Conservation (phyloP, 2,888 invertebrate genomes). For the Oxyscelio sp. region DNA sequence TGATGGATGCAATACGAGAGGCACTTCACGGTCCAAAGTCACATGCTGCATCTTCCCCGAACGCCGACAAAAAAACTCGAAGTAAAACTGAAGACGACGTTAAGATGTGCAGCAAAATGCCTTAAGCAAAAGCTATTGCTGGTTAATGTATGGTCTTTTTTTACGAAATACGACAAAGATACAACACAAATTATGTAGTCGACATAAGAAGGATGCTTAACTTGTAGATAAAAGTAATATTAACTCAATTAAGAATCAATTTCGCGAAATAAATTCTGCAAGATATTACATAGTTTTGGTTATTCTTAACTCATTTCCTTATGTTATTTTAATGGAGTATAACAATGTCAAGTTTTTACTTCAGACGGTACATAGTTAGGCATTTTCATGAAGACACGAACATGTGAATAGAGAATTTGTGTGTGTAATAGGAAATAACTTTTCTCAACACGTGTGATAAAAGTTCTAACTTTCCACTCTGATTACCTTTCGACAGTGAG, state of each 20-base stretch:
- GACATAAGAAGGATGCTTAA: conserved; percentile 2
- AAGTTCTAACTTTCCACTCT: too few species aligned
- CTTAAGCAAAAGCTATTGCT: conserved; percentile 75
- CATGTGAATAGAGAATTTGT: too few species aligned
- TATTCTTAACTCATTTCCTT: too few species aligned
- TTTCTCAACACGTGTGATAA: too few species aligned
- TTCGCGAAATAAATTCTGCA: conserved; percentile 62
- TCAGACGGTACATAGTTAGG: too few species aligned
- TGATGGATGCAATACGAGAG: conserved; percentile 91
- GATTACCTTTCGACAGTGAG: too few species aligned
- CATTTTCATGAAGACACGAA: too few species aligned
- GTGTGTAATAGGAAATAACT: too few species aligned
- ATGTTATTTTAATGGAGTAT: too few species aligned
- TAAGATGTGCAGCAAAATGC: conserved; percentile 87
- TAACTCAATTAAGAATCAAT: conserved; percentile 39
- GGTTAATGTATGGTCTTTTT: conserved; percentile 12
- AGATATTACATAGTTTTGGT: conserved; percentile 31
- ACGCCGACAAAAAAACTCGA: conserved; percentile 78
- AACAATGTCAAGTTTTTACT: too few species aligned
- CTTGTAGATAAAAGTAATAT: conserved; percentile 38
- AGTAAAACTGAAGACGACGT: conserved; percentile 80
- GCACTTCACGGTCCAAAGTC: conserved; percentile 89
- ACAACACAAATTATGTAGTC: conserved; percentile 24
- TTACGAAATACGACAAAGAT: conserved; percentile 21
- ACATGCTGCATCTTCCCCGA: conserved; percentile 3